A percentile compares a stretch with the other conserved stretches of the same genome.
These are phyloP conservation scores for Sesia apiformis DNA, from an alignment of 2,888 invertebrate genomes.

Conservation along the genomic window DNA sequence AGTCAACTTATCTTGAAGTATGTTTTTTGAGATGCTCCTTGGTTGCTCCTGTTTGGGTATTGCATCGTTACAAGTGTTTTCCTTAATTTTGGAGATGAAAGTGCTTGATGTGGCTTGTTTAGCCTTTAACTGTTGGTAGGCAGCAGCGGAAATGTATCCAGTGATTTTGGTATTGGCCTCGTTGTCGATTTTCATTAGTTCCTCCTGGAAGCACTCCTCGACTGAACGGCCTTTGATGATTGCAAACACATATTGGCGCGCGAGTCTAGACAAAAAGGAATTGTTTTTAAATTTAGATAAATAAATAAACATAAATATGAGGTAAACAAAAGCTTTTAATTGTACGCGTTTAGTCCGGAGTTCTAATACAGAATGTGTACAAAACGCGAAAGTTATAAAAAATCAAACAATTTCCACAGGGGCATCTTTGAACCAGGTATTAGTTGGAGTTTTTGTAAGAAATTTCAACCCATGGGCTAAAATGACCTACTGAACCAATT, in stretches of 20 bases:
- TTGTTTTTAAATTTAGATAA: background rate
- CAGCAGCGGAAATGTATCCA: slow-evolving; percentile 67
- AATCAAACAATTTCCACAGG: too few species aligned
- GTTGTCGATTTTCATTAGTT: slow-evolving; percentile 43
- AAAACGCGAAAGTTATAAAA: too few species aligned
- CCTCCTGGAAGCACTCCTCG: slow-evolving; percentile 76
- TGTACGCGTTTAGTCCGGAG: too few species aligned
- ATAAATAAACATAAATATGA: background rate
- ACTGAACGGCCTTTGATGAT: slow-evolving; percentile 78
- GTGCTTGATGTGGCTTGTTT: slow-evolving; percentile 29
- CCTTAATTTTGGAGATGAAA: slow-evolving; percentile 50
- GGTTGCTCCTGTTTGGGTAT: slow-evolving; percentile 40
- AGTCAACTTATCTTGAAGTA: slow-evolving; percentile 63
- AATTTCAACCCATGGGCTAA: too few species aligned
- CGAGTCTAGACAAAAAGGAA: slow-evolving; percentile 60
- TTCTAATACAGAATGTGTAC: too few species aligned
- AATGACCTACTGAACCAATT: too few species aligned
- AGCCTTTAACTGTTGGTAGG: slow-evolving; percentile 47
- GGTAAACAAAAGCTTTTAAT: too few species aligned
- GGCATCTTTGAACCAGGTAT: too few species aligned
- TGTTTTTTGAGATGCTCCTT: slow-evolving; percentile 48
- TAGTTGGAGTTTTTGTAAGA: too few species aligned
- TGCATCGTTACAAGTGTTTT: slow-evolving; percentile 41
- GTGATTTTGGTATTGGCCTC: slow-evolving; percentile 46
- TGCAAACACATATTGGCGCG: slow-evolving; percentile 77